Evolutionary conservation across 92 coral and sea anemone genomes (phyloP), one percentile per base, ranked within the genome.

Genomic region (Paragorgia papillata): DNA sequence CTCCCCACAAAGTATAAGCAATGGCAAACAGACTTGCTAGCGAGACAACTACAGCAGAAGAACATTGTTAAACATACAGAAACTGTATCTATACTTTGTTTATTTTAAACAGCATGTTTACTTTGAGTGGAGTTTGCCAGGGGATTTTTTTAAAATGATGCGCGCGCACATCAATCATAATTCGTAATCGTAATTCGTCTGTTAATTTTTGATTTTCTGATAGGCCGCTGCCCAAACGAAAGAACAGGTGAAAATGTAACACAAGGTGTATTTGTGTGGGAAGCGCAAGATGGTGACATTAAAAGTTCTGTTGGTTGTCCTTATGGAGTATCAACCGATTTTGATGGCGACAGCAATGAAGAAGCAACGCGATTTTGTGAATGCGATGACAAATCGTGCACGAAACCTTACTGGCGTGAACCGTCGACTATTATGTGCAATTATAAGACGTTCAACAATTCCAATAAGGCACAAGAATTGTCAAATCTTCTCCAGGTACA

Each of bases 171-270:
- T n/a, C n/a, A n/a, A n/a, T n/a, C n/a, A n/a, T n/a, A n/a, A n/a
- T n/a, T n/a, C n/a, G n/a, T n/a, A n/a, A n/a, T n/a, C n/a, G n/a
- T n/a, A n/a, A n/a, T n/a, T n/a, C n/a, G n/a, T n/a, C n/a, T n/a
- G n/a, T n/a, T n/a, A n/a, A n/a, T n/a, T 40, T 8, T n/a, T 69
- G 44, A 22, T 44, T 51, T 8, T 51, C 2, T 48, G 8, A 9
- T 6, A 71, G 78, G 63, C 1, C 63, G 35, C 24, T 71, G 78
- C 39, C 78, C n/a, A n/a, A 35, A 30, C 6, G 78, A 71, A 15
- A 71, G 29, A 0, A 71, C 78, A 4, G 78, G 78, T n/a, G 78
- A 71, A n/a, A 41, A 53, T 6, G 37, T 54, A 17, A 37, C 49
- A 5, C 77, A 70, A 25, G 77, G 77, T 12, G 30, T 18, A 33